Evolutionary conservation across 2,888 invertebrate genomes (phyloP).

Genomic region (Empis livida): DNA sequence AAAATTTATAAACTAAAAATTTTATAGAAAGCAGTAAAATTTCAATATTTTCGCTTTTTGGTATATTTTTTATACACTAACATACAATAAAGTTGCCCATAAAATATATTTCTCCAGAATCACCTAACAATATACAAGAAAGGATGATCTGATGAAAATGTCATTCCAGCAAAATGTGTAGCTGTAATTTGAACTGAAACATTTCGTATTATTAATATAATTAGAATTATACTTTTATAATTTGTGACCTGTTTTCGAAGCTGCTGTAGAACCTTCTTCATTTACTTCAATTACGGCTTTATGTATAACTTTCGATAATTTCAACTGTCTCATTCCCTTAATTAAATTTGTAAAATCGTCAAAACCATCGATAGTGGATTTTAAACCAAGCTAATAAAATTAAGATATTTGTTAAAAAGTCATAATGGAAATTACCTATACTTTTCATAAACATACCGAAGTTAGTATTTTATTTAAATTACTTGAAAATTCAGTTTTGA

Average conservation of each 20-base stretch:
- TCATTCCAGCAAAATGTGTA: not conserved
- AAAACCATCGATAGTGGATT: conserved; percentile 43
- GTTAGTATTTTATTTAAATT: conserved; percentile 42
- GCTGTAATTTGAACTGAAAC: too few species aligned
- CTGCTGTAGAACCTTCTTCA: conserved; percentile 79
- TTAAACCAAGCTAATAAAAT: conserved; percentile 50
- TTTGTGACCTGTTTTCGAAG: conserved; percentile 53
- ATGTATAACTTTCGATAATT: conserved; percentile 61
- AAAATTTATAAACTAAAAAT: too few species aligned
- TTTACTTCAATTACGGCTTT: conserved; percentile 81
- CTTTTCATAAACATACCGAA: conserved; percentile 40
- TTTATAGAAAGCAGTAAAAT: too few species aligned
- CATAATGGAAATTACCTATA: too few species aligned
- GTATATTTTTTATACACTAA: too few species aligned
- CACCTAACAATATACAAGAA: not conserved
- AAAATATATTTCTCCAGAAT: not conserved
- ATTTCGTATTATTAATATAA: not conserved
- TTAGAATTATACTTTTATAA: not conserved
- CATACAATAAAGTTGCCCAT: not conserved
- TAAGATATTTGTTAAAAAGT: not conserved
- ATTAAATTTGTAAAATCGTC: conserved; percentile 53
- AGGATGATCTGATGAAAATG: not conserved
- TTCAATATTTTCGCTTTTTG: too few species aligned
- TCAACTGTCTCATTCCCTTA: conserved; percentile 27
- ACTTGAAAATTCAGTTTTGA: conserved; percentile 58